These are phyloP conservation scores for Palythoa caribaeorum DNA, from an alignment of 92 coral and sea anemone species.

Conservation along the genomic window DNA sequence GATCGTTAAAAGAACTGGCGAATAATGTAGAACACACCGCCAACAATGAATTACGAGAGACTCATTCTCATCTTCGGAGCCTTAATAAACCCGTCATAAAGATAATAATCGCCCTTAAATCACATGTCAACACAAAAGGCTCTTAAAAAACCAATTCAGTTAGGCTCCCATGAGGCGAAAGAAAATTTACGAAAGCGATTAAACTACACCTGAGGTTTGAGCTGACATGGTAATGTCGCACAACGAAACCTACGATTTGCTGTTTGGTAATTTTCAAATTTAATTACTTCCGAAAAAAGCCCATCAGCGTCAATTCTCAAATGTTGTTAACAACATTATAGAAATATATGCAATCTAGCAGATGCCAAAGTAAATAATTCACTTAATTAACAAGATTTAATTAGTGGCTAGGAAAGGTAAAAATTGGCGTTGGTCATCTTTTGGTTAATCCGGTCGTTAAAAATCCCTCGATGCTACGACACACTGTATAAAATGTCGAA, in stretches of 20 bases:
- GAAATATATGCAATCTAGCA: slow-evolving; percentile 45
- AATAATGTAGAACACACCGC: background rate
- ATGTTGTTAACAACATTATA: slow-evolving; percentile 42
- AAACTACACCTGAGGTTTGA: slow-evolving; percentile 62
- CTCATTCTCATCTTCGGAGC: slow-evolving; percentile 9
- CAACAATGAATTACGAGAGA: background rate
- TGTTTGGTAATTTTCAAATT: slow-evolving; percentile 58
- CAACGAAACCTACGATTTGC: slow-evolving; percentile 67
- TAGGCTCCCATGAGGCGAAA: slow-evolving; percentile 56
- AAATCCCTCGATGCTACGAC: background rate
- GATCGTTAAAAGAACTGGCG: background rate
- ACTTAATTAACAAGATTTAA: slow-evolving; percentile 50
- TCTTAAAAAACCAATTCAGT: slow-evolving; percentile 27
- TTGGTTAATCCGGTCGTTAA: slow-evolving; percentile 50
- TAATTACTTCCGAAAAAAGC: slow-evolving; percentile 65
- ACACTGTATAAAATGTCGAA: slow-evolving; percentile 47
- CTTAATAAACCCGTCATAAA: slow-evolving; percentile 41
- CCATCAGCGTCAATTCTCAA: slow-evolving; percentile 44
- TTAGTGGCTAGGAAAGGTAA: slow-evolving; percentile 29
- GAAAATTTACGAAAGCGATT: slow-evolving; percentile 58
- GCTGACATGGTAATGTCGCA: slow-evolving; percentile 38
- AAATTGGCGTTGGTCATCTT: slow-evolving; percentile 23
- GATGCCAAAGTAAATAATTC: slow-evolving; percentile 52
- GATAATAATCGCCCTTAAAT: slow-evolving; percentile 44
- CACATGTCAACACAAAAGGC: slow-evolving; percentile 47